Evolutionary conservation across 2,113 vertebrate genomes (phyloP), one percentile per base, ranked within the genome.

Genomic region (Axis porcinus): DNA sequence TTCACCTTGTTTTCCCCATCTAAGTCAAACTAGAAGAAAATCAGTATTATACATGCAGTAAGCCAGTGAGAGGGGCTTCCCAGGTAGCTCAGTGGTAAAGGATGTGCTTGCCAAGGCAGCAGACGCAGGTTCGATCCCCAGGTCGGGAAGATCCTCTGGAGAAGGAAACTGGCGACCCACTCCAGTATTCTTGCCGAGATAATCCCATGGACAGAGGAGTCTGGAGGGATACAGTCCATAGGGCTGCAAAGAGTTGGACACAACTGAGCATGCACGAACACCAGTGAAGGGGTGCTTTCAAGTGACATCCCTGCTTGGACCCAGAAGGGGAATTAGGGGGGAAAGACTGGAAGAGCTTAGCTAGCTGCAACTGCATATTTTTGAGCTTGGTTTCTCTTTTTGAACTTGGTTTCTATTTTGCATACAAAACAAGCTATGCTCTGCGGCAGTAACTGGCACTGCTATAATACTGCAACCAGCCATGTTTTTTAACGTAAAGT

Each of bases 41-140:
- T 17, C 4, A 52, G 6, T 0, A 12, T 33, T 21, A 12, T 2
- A 6, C 16, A 43, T 30, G 21, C 6, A 1, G 28, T 2, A 45
- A 43, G n/a, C 17, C 60, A 28, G 0, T 28, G 30, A 55, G 6
- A 43, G 70, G 6, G 70, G 23, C 23, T 76, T 76, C 36, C 70
- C 36, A 76, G 11, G 23, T 76, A 76, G 40, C 40, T 27, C 40
- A 76, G 70, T 43, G 40, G 70, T 76, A 27, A 76, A 76, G 70
- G 43, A 43, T 4, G 36, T 76, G 40, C 23, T 27, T 43, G 23
- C 70, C 70, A 43, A 76, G 70, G 40, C 36, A 27, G 70, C 2
- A 27, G 36, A 40, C 25, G 13, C 36, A 43, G 70, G 70, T 43
- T 76, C 2, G 0, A 40, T 76, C 40, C 12, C 70, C 40, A 27